A percentile compares a stretch with the other conserved stretches of the same genome.
Conservation (phyloP, 2,797 vertebrate species). For the Megaceryle alcyon region DNA sequence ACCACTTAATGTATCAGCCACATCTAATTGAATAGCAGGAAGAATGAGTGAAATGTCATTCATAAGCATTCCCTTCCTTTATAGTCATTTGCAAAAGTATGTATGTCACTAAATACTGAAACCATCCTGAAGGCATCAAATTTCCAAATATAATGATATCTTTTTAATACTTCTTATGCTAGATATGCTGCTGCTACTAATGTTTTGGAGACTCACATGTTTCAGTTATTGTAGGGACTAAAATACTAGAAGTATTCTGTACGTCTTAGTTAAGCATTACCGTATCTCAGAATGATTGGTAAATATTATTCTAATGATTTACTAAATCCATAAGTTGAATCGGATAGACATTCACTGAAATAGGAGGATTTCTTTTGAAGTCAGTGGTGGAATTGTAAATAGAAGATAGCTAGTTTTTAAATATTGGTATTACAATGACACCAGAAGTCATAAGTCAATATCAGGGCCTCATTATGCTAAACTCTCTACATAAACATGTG, state of each 20-base stretch:
- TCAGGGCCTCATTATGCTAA: not conserved
- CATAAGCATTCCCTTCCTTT: not conserved
- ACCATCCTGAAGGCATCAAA: not conserved
- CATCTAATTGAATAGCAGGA: conserved; percentile 8
- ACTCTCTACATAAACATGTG: not conserved
- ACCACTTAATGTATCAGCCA: not conserved
- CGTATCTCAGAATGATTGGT: not conserved
- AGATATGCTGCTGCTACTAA: not conserved
- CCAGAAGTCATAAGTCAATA: not conserved
- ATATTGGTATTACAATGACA: not conserved
- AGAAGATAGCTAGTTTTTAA: not conserved
- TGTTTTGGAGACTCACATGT: not conserved
- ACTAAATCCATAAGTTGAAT: not conserved
- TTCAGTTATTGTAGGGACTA: not conserved
- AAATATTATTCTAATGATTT: not conserved
- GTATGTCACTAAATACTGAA: not conserved
- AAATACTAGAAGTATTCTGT: not conserved
- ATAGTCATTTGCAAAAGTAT: not conserved
- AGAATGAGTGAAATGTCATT: not conserved
- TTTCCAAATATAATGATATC: not conserved
- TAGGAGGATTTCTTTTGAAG: not conserved
- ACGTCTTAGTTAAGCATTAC: not conserved
- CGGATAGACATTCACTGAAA: not conserved
- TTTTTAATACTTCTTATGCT: not conserved
- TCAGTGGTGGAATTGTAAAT: not conserved